Evolutionary conservation across 2,888 invertebrate species (phyloP).

Genomic region (Euphydryas editha): DNA sequence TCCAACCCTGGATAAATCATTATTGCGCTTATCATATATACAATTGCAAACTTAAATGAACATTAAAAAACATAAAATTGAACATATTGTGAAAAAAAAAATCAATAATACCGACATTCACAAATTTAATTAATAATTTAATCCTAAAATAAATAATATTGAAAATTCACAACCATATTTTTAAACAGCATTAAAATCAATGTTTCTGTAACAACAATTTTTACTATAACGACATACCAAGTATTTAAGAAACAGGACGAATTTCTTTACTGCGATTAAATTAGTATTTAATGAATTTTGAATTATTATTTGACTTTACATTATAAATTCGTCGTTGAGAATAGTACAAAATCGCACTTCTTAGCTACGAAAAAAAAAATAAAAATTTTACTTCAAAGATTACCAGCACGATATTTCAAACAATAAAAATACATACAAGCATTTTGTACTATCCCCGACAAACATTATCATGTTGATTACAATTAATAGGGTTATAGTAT

Average conservation of each 20-base stretch:
- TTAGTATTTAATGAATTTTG: not conserved
- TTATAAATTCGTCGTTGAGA: too few species aligned
- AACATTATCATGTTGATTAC: too few species aligned
- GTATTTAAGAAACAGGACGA: too few species aligned
- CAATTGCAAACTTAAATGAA: not conserved
- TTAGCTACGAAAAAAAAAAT: too few species aligned
- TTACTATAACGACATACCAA: constrained; percentile 7
- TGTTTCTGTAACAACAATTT: not conserved
- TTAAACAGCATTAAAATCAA: not conserved
- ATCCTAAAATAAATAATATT: constrained; percentile 22
- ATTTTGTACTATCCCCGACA: too few species aligned
- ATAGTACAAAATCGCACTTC: too few species aligned
- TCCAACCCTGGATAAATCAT: constrained; percentile 3
- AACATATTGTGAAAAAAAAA: not conserved
- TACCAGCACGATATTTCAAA: too few species aligned
- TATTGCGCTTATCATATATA: not conserved
- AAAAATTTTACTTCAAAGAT: too few species aligned
- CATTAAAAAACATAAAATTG: not conserved
- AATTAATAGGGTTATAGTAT: too few species aligned
- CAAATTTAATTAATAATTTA: not conserved
- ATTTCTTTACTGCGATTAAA: not conserved
- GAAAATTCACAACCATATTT: constrained; percentile 33
- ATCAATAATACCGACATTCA: not conserved
- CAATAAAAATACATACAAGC: too few species aligned
- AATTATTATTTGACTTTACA: too few species aligned